Evolutionary conservation across 2,888 invertebrate genomes (phyloP), one percentile per base, ranked within the genome.

Genomic region (Candidula unifasciata): DNA sequence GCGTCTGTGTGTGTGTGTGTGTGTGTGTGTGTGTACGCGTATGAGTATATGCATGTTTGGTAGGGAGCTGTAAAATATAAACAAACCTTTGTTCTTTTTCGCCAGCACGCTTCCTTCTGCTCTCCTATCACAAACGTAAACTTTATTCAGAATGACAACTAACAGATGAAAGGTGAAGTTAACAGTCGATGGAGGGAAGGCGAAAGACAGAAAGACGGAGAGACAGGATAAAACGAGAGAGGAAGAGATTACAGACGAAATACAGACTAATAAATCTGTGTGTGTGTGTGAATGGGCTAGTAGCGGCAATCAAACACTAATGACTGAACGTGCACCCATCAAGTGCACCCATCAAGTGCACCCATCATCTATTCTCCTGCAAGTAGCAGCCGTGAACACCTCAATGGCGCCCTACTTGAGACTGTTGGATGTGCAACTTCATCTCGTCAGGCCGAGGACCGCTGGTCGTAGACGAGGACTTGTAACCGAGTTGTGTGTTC

Each of bases 201-300:
- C 18, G 68, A 69, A 24, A n/a, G 80, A 16, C 13, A 44, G 80
- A 44, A 66, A 80, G 37, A 80, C 10, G 21, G 66, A 80, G 35
- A 66, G 78, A 78, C 18, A 33, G 54, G 78, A 78, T 57, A 57
- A 16, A 80, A 44, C 10, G 80, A 66, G 69, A 52, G 80, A 69
- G 80, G 52, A 52, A 44, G 71, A 68, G 71, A 68, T 13, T 57
- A 54, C 57, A 57, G 60, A 78, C 10, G 5, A 60, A 30, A 10
- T 44, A 44, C 3, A 44, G 10, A 44, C 44, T 44, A 10, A 44
- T 10, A 44, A 44, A 44, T 44, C n/a, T n/a, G 44, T 10, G 44
- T 6, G 44, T 6, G 54, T 30, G 5, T 30, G 2, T 18, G 24
- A 24, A 74, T 30, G 73, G 13, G 54, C 1, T 30, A 52, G 30